Evolutionary conservation across 2,888 invertebrate species (phyloP), one percentile per base, ranked within the genome.

Genomic region (Actias luna): DNA sequence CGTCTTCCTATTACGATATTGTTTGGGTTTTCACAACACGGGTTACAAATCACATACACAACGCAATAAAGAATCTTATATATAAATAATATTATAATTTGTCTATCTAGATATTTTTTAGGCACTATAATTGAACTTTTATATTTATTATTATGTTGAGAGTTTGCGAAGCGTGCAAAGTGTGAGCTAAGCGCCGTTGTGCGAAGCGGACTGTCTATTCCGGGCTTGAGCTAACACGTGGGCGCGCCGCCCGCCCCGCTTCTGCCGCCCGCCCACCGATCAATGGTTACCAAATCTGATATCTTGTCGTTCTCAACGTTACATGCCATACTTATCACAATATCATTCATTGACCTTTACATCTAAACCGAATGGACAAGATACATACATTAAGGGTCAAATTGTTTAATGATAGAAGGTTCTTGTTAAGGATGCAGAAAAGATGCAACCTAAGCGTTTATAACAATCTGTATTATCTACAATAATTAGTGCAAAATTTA

Each of bases 191-290:
- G 79, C 75, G 67, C 84, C 75, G 80, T 77, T 77, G 84, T 81
- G 79, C 87, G 83, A 82, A 79, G 82, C 83, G 73, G 82, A 92
- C 92, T 91, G 88, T 82, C 90, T 92, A 92, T 92, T 92, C 88
- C 87, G 82, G 83, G 88, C 82, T 67, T 75, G 81, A 84, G 84
- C 84, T 79, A 82, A 79, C 91, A 90, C 92, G 92, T 91, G 92
- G 91, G 89, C 82, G 89, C 82, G 76, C 78, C 79, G 79, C 81
- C 80, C 78, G 77, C 78, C 76, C 74, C 74, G 74, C 79, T 79
- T 73, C 77, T 79, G 77, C 76, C 80, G 77, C 79, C 82, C 86
- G 80, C 85, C 85, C 84, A 81, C 80, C 87, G 88, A 87, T 89
- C 90, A 88, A 89, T 90, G 89, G 85, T 77, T 76, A 78, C 80